Base-by-base conservation (phyloP, 1,140 invertebrate genomes). In the Drosophila sp. region DNA sequence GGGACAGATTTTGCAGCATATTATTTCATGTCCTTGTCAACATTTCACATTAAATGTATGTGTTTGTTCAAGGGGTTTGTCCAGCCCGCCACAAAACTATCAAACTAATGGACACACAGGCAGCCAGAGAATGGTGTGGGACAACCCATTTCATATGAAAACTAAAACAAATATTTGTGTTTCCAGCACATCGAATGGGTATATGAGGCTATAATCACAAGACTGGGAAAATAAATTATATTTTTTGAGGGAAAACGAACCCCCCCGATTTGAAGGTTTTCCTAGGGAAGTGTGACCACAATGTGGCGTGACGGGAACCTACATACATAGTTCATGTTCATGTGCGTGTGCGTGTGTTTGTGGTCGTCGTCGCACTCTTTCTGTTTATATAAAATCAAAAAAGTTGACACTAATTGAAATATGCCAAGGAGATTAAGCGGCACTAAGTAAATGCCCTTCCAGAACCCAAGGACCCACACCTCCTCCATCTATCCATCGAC, bases 331-430 rank as follows among this genome's bases (percentile, higher is more conserved):
- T 17, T 17, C 17, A 17, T 17, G 17, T 77, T 70, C 70, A 72
- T 78, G 58, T 75, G 8, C 23, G 27, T 50, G 60, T 78, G 55
- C 50, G 67, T 60, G 60, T 65, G 57, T 67, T 35, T 50, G 55
- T 47, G 54, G 56, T 74, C 50, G 57, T 33, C 65, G 50, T 32
- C 44, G 41, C 35, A 55, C 62, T 57, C 60, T 65, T 50, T 76
- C 63, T 70, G 66, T 70, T 71, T 77, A 55, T 68, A 66, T 70
- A 63, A 87, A 86, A 86, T 79, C 71, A 68, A 70, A 85, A 82
- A 86, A 86, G 69, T 79, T 86, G 83, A 86, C 83, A 86, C 83
- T 86, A 86, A 86, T 86, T 86, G 83, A 86, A 86, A 86, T 86
- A 81, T 85, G 76, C 69, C 79, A 60, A 50, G 44, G 69, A 74